A percentile compares a stretch with the other conserved stretches of the same genome.
Conservation (phyloP, 2,797 vertebrate genomes). For the Thalassophryne amazonica region DNA sequence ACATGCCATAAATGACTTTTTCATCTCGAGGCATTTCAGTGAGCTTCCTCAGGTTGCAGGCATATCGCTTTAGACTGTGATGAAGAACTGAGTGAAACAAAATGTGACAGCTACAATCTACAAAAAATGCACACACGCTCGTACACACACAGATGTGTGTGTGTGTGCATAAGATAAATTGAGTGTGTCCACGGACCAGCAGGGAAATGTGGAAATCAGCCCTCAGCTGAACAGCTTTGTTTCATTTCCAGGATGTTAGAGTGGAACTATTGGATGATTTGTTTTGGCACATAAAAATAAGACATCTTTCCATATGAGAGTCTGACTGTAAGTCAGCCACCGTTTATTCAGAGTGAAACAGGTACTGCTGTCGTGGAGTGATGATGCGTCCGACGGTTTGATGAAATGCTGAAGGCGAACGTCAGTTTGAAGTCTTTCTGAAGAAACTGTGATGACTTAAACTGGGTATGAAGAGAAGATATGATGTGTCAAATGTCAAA, state of each 20-base stretch:
- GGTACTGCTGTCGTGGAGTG: not conserved
- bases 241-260: slow-evolving; percentile 14
- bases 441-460: not conserved
- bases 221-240: slow-evolving; percentile 23
- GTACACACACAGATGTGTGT: not conserved
- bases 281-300: not conserved
- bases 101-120: not conserved
- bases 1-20: slow-evolving; percentile 8
- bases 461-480: not conserved
- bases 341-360: not conserved
- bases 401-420: not conserved
- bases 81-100: not conserved
- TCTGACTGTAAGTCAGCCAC: not conserved
- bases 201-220: not conserved
- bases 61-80: not conserved
- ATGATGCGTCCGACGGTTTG: not conserved
- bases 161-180: not conserved
- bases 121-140: not conserved
- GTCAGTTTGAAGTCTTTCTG: not conserved
- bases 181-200: not conserved
- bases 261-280: not conserved
- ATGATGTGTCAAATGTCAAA: slow-evolving; percentile 26
- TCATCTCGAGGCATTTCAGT: not conserved
- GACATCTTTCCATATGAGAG: not conserved
- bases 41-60: slow-evolving; percentile 14